Conservation (phyloP, 2,113 vertebrate species). For the Coptodon bakossiorum region DNA sequence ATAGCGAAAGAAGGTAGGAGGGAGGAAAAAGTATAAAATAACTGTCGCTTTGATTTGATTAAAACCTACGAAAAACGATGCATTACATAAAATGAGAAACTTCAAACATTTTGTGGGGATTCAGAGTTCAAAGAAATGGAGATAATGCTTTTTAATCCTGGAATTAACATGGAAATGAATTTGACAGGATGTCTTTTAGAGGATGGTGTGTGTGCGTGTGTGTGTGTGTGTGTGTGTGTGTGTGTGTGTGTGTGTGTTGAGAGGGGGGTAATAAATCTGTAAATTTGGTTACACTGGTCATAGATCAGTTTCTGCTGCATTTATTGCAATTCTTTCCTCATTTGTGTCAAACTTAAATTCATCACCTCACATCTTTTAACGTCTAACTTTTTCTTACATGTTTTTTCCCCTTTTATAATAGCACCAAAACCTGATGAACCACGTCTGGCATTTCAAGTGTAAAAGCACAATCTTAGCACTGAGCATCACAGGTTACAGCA, state of each 20-base stretch:
- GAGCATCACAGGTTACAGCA: not conserved
- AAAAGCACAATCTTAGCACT: not conserved
- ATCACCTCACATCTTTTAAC: not conserved
- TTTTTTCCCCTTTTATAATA: not conserved
- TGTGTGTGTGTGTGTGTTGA: not conserved
- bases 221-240: not conserved
- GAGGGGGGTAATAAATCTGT: not conserved
- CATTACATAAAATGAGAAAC: slow-evolving; percentile 44
- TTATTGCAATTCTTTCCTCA: not conserved
- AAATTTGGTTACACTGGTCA: not conserved
- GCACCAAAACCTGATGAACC: not conserved
- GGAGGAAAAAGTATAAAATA: not conserved
- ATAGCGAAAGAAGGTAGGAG: slow-evolving; percentile 19
- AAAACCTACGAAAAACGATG: slow-evolving; percentile 36
- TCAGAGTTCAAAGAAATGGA: slow-evolving; percentile 27
- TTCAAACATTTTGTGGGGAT: slow-evolving; percentile 36
- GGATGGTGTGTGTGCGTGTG: not conserved
- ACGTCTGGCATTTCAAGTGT: not conserved
- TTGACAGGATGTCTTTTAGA: not conserved
- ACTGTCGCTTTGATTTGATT: slow-evolving; percentile 57
- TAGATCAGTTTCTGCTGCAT: not conserved
- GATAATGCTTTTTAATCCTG: slow-evolving; percentile 39
- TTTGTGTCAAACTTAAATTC: not conserved
- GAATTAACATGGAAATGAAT: slow-evolving; percentile 50
- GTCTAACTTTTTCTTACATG: not conserved